Conservation (phyloP, 2,797 vertebrate genomes). For the Synaphobranchus kaupii region DNA sequence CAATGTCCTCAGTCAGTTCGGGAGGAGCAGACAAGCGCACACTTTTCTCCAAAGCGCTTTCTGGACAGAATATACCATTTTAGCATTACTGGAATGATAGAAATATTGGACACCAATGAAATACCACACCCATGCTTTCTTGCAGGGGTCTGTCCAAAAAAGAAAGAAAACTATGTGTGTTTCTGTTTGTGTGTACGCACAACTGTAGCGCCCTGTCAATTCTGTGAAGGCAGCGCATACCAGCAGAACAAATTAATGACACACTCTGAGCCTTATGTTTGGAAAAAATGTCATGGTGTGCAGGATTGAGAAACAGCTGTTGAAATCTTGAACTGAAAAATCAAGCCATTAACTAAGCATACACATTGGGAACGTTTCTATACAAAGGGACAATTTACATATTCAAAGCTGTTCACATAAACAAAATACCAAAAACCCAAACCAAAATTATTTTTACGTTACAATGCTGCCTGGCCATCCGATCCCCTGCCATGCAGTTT, state of each 20-base stretch:
- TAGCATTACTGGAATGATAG: background rate
- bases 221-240: background rate
- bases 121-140: background rate
- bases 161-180: background rate
- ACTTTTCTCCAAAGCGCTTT: background rate
- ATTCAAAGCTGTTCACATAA: background rate
- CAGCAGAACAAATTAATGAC: constrained; percentile 17
- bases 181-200: background rate
- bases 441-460: background rate
- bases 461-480: background rate
- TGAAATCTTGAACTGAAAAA: constrained; percentile 3
- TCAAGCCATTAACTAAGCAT: background rate
- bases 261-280: background rate
- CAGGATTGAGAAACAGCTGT: background rate
- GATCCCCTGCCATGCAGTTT: background rate
- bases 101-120: background rate
- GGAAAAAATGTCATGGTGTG: background rate
- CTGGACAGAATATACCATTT: background rate
- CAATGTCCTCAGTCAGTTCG: background rate
- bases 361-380: background rate
- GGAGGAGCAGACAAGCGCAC: background rate
- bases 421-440: background rate
- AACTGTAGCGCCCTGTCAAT: background rate
- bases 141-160: background rate
- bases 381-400: background rate